Conservation (phyloP, 2,113 vertebrate genomes). For the Oncorhynchus masou region DNA sequence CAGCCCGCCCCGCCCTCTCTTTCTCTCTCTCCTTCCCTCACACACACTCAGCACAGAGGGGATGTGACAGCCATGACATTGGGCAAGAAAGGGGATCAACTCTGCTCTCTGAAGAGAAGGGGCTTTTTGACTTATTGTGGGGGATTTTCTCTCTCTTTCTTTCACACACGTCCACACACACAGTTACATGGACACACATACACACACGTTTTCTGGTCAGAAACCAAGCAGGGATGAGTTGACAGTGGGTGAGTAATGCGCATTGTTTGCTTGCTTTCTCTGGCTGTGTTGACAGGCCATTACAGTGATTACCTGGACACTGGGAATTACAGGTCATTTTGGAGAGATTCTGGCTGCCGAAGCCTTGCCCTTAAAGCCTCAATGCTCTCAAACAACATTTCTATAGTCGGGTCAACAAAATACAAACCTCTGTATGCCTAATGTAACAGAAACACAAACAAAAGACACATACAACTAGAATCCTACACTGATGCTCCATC, state of each 20-base stretch:
- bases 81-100: too few species aligned
- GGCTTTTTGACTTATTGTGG: too few species aligned
- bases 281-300: conserved; percentile 19
- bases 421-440: conserved; percentile 45
- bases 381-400: conserved; percentile 44
- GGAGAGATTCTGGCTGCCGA: conserved; percentile 54
- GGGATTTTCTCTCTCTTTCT: neutral
- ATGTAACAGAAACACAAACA: conserved; percentile 28
- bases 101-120: too few species aligned
- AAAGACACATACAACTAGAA: conserved; percentile 11
- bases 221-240: neutral
- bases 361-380: conserved; percentile 61
- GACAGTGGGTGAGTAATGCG: neutral
- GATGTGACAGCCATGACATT: too few species aligned
- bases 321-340: conserved; percentile 71
- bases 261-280: neutral
- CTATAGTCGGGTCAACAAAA: conserved; percentile 48
- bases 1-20: conserved; percentile 22
- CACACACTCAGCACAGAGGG: neutral
- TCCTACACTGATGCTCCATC: too few species aligned
- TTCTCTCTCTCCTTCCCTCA: neutral
- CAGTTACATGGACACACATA: neutral
- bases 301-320: conserved; percentile 63
- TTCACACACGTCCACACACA: neutral
- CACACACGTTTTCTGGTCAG: neutral